Conservation (phyloP, 2,797 vertebrate species). For the Catharus ustulatus region DNA sequence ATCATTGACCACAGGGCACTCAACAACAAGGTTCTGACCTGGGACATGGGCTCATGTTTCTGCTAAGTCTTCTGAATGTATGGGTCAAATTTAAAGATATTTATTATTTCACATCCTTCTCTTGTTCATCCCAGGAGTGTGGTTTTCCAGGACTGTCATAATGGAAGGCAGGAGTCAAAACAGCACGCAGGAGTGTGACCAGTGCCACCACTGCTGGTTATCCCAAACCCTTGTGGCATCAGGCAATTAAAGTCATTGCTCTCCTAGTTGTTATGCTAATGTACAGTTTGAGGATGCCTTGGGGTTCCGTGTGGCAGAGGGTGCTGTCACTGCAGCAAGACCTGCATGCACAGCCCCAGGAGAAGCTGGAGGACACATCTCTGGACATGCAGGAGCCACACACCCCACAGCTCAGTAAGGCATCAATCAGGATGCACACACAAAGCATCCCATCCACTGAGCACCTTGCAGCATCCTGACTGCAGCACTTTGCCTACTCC, state of each 20-base stretch:
- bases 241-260: slow-evolving; percentile 1
- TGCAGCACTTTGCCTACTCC: neutral
- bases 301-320: neutral
- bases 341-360: neutral
- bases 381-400: neutral
- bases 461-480: neutral
- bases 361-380: neutral
- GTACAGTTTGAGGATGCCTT: neutral
- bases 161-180: neutral
- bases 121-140: neutral
- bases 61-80: neutral
- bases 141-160: neutral
- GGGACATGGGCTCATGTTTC: neutral
- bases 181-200: neutral
- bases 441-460: neutral
- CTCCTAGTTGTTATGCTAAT: slow-evolving; percentile 27
- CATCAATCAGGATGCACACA: fast-evolving
- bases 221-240: neutral
- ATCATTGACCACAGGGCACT: neutral
- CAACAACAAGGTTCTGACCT: neutral
- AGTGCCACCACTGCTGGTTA: neutral
- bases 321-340: neutral
- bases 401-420: neutral
- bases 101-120: neutral
- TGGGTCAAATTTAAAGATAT: neutral